Conservation (phyloP, 2,888 invertebrate species). For the Lasioglossum malachurum region DNA sequence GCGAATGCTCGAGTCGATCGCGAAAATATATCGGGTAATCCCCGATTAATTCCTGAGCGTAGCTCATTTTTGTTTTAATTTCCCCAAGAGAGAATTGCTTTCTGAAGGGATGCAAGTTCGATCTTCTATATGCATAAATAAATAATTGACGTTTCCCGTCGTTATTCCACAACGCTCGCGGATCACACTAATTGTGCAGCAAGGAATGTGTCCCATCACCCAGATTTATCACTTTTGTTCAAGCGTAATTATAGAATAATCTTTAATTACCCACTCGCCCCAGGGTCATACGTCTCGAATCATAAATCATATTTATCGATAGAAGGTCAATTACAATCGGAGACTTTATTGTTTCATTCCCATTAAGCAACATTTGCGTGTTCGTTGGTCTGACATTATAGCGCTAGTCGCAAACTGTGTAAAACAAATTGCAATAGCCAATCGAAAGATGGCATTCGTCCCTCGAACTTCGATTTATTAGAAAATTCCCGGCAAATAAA, state of each 20-base stretch:
- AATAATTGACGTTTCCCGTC: not conserved
- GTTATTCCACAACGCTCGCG: not conserved
- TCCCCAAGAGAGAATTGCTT: too few species aligned
- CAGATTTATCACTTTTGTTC: not conserved
- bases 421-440: not conserved
- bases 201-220: not conserved
- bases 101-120: too few species aligned
- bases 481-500: too few species aligned
- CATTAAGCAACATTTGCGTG: not conserved
- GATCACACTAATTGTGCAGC: not conserved
- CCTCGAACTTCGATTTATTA: too few species aligned
- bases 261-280: not conserved
- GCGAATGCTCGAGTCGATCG: not conserved
- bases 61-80: too few species aligned
- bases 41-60: too few species aligned
- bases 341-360: not conserved
- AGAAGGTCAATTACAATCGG: not conserved
- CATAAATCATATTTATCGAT: not conserved
- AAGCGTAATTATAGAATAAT: not conserved
- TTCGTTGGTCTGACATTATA: not conserved
- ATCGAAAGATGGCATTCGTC: not conserved
- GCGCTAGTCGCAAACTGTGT: not conserved
- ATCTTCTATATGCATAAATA: too few species aligned
- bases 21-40: not conserved
- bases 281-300: not conserved